Evolutionary conservation across 2,888 invertebrate species (phyloP).

Genomic region (Apoderus coryli): DNA sequence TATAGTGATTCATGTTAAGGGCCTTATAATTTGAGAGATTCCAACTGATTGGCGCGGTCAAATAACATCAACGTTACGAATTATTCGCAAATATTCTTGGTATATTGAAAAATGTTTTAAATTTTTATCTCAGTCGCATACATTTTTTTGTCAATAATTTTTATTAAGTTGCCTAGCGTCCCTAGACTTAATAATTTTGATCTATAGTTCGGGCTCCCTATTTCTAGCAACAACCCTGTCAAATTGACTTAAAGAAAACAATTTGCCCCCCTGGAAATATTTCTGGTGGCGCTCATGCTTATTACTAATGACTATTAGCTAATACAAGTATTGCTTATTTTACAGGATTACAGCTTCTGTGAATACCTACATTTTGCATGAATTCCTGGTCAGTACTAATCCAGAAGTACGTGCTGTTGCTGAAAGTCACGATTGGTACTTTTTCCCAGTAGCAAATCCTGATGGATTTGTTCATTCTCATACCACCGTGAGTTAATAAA

Average conservation of each 20-base stretch:
- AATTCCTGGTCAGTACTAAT: conserved; percentile 44
- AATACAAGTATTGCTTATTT: neutral
- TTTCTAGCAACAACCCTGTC: too few relatives aligned
- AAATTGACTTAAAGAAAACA: conserved; percentile 1
- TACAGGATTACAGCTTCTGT: conserved; percentile 28
- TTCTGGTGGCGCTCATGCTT: too few relatives aligned
- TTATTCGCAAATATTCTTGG: too few relatives aligned
- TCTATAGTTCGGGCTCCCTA: too few relatives aligned
- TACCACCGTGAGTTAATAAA: conserved; percentile 42
- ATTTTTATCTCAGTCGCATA: too few relatives aligned
- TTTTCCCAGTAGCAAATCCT: conserved; percentile 58
- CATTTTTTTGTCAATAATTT: too few relatives aligned
- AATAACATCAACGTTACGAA: too few relatives aligned
- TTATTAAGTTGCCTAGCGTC: conserved; percentile 1
- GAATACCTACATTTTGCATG: conserved; percentile 42
- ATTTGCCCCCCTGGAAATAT: too few relatives aligned
- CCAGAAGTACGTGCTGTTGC: conserved; percentile 36
- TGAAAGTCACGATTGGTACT: conserved; percentile 57
- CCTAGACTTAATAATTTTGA: neutral
- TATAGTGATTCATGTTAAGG: too few relatives aligned
- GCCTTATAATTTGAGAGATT: too few relatives aligned
- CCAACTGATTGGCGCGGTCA: too few relatives aligned
- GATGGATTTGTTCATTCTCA: conserved; percentile 59
- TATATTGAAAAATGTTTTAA: too few relatives aligned
- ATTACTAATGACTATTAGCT: neutral